A percentile compares a stretch with the other conserved stretches of the same genome.
Conservation (phyloP, 2,888 invertebrate genomes). For the Camponotus fellah region DNA sequence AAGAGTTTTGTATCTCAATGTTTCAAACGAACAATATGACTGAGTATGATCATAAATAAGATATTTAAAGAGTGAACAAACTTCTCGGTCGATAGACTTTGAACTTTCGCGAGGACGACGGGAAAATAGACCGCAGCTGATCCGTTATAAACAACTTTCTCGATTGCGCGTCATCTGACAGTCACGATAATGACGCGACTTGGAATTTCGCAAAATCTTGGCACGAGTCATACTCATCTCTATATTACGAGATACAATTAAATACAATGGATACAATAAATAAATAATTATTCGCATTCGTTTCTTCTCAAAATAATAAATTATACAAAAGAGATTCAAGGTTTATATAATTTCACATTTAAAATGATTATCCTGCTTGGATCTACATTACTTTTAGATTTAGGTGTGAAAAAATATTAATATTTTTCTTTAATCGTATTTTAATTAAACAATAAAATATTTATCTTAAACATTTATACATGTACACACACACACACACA, state of each 20-base stretch:
- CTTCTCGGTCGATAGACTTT: constrained; percentile 17
- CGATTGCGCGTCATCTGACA: constrained; percentile 47
- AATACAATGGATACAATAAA: neutral
- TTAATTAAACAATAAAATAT: constrained; percentile 12
- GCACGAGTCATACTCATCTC: neutral
- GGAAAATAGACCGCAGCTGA: constrained; percentile 48
- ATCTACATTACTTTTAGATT: neutral
- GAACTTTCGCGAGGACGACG: neutral
- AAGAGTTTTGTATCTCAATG: neutral
- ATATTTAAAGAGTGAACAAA: neutral
- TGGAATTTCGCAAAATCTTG: neutral
- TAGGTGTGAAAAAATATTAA: neutral
- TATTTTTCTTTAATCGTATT: neutral
- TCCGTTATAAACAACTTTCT: constrained; percentile 54
- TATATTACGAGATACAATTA: neutral
- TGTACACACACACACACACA: too few species aligned
- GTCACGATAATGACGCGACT: neutral
- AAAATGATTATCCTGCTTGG: neutral
- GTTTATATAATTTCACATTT: neutral
- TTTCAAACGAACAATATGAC: neutral
- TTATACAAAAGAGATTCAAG: neutral
- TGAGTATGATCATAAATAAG: neutral
- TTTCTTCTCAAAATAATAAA: too few species aligned
- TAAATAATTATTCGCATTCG: neutral
- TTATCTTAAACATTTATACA: neutral